Evolutionary conservation across 2,888 invertebrate species (phyloP).

Genomic region (Gerris lacustris): DNA sequence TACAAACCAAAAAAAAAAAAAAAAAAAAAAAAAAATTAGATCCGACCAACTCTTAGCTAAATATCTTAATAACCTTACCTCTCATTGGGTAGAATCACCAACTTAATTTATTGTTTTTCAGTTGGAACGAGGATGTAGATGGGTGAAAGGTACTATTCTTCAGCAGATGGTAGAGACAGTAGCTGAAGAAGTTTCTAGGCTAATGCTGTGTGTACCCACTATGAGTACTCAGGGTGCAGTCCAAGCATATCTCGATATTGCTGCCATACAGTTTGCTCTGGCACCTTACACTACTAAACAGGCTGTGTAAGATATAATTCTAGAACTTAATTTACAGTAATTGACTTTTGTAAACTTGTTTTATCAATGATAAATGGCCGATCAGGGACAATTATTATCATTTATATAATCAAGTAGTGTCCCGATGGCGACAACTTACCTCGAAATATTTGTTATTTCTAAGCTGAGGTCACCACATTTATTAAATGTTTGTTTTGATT

Average conservation of each 20-base stretch:
- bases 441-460: too few species aligned
- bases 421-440: too few species aligned
- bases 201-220: conserved; percentile 62
- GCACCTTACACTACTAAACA: conserved; percentile 50
- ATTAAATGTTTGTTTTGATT: too few species aligned
- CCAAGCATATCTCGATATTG: conserved; percentile 68
- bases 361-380: conserved; percentile 2
- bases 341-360: not conserved
- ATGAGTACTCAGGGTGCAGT: conserved; percentile 58
- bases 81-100: too few species aligned
- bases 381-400: not conserved
- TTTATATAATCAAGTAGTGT: too few species aligned
- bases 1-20: too few species aligned
- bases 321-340: not conserved
- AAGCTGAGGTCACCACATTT: too few species aligned
- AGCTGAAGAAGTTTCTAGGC: conserved; percentile 78
- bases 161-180: conserved; percentile 79
- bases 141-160: conserved; percentile 57
- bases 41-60: too few species aligned
- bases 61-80: too few species aligned
- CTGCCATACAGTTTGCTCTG: conserved; percentile 53
- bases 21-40: too few species aligned
- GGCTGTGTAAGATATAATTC: conserved; percentile 44
- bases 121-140: conserved; percentile 67
- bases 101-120: conserved; percentile 33